Evolutionary conservation across 2,888 invertebrate genomes (phyloP).

Genomic region (Dioctria linearis): DNA sequence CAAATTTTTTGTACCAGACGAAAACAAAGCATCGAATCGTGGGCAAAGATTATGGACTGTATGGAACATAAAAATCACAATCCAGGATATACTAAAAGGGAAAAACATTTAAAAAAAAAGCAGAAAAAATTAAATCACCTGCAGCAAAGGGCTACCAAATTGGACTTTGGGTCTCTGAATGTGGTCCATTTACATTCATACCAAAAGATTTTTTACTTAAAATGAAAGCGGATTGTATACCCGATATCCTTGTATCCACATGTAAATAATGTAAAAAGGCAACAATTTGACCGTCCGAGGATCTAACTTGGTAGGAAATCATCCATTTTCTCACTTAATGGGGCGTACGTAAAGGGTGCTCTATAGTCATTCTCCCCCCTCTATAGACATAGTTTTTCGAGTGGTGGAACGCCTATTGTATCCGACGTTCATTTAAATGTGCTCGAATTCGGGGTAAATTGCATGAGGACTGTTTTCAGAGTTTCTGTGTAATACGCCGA

Average conservation of each 20-base stretch:
- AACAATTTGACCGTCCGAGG: slow-evolving; percentile 47
- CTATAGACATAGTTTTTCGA: not conserved
- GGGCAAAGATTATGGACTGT: too few relatives aligned
- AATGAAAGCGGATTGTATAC: slow-evolving; percentile 27
- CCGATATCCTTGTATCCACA: slow-evolving; percentile 43
- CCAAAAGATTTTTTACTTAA: slow-evolving; percentile 36
- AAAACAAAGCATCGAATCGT: too few relatives aligned
- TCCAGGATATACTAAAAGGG: not conserved
- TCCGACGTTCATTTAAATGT: slow-evolving; percentile 27
- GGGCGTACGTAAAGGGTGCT: slow-evolving; percentile 49
- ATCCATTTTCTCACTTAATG: slow-evolving; percentile 50
- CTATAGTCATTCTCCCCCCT: slow-evolving; percentile 4
- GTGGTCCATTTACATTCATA: slow-evolving; percentile 27
- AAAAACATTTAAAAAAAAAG: not conserved
- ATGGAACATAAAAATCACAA: too few relatives aligned
- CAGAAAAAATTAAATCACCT: slow-evolving; percentile 42
- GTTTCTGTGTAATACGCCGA: slow-evolving; percentile 4
- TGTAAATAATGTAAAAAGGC: slow-evolving; percentile 50
- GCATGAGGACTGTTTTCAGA: slow-evolving; percentile 12
- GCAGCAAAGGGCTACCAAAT: slow-evolving; percentile 36
- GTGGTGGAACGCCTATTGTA: slow-evolving; percentile 3
- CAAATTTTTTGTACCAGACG: too few relatives aligned
- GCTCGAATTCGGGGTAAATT: slow-evolving; percentile 2
- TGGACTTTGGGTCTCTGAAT: slow-evolving; percentile 13
- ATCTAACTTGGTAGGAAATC: slow-evolving; percentile 45